Conservation (phyloP, 1,140 invertebrate genomes). For the Chrysomallon squamiferum region DNA sequence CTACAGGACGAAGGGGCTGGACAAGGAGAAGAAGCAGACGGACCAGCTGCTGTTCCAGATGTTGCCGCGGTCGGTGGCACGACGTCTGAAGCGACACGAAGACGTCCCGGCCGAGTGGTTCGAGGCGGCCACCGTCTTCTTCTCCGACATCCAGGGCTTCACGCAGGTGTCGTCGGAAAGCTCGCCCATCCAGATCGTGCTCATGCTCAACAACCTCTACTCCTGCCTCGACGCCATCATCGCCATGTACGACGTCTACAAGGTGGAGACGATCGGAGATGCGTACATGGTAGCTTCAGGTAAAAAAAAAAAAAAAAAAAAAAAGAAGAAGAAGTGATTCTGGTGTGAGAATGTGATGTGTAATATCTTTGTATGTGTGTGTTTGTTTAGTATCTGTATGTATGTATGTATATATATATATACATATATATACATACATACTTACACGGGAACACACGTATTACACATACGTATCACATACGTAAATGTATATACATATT, state of each 20-base stretch:
- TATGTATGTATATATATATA: no score
- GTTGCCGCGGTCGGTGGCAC: slow-evolving; percentile 60
- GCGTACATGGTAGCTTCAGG: slow-evolving; percentile 47
- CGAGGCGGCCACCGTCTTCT: slow-evolving; percentile 64
- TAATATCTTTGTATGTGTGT: no score
- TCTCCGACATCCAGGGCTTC: slow-evolving; percentile 84
- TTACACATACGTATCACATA: no score
- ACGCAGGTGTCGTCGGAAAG: slow-evolving; percentile 80
- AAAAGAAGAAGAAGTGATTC: no score
- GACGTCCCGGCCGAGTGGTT: slow-evolving; percentile 61
- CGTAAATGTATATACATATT: no score
- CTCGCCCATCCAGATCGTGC: slow-evolving; percentile 82
- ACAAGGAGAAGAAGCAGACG: slow-evolving; percentile 51
- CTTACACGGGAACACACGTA: no score
- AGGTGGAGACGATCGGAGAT: slow-evolving; percentile 54
- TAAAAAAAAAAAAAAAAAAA: no score
- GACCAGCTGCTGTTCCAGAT: slow-evolving; percentile 53
- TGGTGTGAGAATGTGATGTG: no score
- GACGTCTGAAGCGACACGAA: slow-evolving; percentile 60
- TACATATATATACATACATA: no score
- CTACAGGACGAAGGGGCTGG: slow-evolving; percentile 49
- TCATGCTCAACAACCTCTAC: slow-evolving; percentile 33
- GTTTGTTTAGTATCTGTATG: no score
- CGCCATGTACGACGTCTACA: slow-evolving; percentile 41
- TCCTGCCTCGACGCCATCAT: slow-evolving; percentile 25